Evolutionary conservation across 1,140 invertebrate species (phyloP), one percentile per base, ranked within the genome.

Genomic region (Oreohelix idahoensis): DNA sequence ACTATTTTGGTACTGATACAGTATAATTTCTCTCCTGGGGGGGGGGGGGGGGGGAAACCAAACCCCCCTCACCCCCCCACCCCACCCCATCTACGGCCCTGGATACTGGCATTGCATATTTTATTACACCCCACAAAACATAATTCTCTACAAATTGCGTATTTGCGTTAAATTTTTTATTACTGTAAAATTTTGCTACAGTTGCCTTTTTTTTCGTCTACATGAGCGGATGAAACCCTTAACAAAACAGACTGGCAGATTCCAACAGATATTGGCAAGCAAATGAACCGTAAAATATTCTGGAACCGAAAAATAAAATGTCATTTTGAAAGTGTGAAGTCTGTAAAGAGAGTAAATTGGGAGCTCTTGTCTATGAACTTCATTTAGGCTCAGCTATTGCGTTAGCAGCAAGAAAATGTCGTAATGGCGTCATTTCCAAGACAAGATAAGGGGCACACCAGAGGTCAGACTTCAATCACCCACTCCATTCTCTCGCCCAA

Each of bases 401-500:
- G 75, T 49, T 53, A 42, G 42, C 45, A 2, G 42, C 15, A 53
- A 1, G 5, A 42, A 77, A 53, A 79, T 78, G 2, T 51, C 49
- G 51, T 79, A 66, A 79, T 71, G 39, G 39, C 79, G 69, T 51
- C 63, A 81, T 71, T 81, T 81, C 32, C 29, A 36, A 36, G 36
- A 36, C 29, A 71, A 79, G 77, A 69, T 35, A n/a, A 45, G 42
- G 36, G 58, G 53, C 36, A 5, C 32, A 32, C n/a, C 79, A 38
- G 49, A 75, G 80, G 71, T 73, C 70, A 82, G 71, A 38, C 80
- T 38, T 39, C 80, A 82, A 82, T 82, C 80, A 70, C 45, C 17
- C 8, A 39, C 70, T 49, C 80, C 32, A 75, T 82, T 82, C 80
- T 82, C 63, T 45, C 38, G 69, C 13, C 49, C 35, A n/a, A 49